These are phyloP conservation scores for Ophonus ardosiacus DNA, from an alignment of 2,888 invertebrate genomes.

Conservation along the genomic window DNA sequence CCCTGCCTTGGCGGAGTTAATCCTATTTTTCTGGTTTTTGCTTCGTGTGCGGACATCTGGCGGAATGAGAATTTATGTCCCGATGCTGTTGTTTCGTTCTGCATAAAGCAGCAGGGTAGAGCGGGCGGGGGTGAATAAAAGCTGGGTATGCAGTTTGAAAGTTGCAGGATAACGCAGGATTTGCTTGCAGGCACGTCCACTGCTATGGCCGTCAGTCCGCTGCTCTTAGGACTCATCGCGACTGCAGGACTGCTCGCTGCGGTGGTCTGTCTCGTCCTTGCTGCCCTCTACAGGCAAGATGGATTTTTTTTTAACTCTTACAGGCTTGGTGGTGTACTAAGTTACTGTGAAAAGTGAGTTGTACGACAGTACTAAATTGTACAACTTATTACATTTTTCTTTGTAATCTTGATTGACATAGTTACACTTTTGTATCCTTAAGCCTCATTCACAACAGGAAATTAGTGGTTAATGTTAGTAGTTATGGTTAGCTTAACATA, in stretches of 20 bases:
- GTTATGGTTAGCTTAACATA: too few relatives aligned
- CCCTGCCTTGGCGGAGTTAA: slow-evolving; percentile 58
- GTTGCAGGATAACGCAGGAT: slow-evolving; percentile 13
- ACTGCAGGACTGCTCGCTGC: slow-evolving; percentile 87
- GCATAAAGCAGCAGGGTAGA: slow-evolving; percentile 39
- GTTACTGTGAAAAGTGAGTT: too few relatives aligned
- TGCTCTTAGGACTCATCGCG: slow-evolving; percentile 86
- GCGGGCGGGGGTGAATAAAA: slow-evolving; percentile 48
- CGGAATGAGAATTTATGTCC: slow-evolving; percentile 61
- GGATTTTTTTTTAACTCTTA: not conserved
- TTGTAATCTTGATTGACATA: too few relatives aligned
- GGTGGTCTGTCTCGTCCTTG: slow-evolving; percentile 86
- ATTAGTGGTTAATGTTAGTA: too few relatives aligned
- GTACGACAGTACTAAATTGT: not conserved
- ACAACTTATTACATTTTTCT: too few relatives aligned
- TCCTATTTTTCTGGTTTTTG: slow-evolving; percentile 62
- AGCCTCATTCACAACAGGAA: too few relatives aligned
- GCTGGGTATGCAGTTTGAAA: slow-evolving; percentile 43
- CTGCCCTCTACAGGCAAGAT: slow-evolving; percentile 82
- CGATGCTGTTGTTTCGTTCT: slow-evolving; percentile 58
- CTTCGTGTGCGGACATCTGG: slow-evolving; percentile 58
- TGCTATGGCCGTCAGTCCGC: slow-evolving; percentile 84
- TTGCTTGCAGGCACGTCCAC: slow-evolving; percentile 79
- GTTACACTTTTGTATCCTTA: too few relatives aligned
- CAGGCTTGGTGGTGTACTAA: not conserved